Evolutionary conservation across 2,113 vertebrate species (phyloP), one percentile per base, ranked within the genome.

Genomic region (Corythaeola cristata): DNA sequence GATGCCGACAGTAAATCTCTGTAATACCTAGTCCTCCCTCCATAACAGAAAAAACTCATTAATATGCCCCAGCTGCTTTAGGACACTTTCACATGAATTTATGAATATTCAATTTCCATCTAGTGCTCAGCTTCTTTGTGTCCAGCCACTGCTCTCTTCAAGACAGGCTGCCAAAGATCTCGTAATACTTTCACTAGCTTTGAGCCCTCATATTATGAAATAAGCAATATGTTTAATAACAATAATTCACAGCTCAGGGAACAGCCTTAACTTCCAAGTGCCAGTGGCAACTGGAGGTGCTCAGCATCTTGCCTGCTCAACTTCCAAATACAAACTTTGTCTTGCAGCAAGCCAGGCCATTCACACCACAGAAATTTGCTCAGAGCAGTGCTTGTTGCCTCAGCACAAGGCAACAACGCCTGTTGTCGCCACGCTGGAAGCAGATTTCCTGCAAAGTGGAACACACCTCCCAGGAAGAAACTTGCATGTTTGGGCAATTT

Each of bases 101-200:
- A 97, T 95, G 94, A 95, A 97, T 97, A 96, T 97, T 97, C 95
- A 92, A 63, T 93, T 89, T 95, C 49, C 71, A 95, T 82, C 90
- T 90, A 96, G 80, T 11, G 21, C 45, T 93, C 86, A 82, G 75
- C 59, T 91, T 91, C 90, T 93, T 92, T 94, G 84, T 92, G 89
- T 94, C 87, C 28, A 9, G 71, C 56, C 84, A 87, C 56, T 41
- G 84, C 74, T 72, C 30, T 45, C 89, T 76, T 30, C 28, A 91
- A 82, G 69, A 84, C 27, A 89, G 50, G 55, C 82, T 88, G 88
- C 79, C 94, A 95, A 90, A 88, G 83, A 55, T 67, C 52, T 73
- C 1, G 1, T 45, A 90, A 72, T 20, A 56, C 49, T 91, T 86
- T 55, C 68, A 78, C 84, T 81, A 91, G 89, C 89, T 90, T 88